These are phyloP conservation scores for Micromys minutus DNA, from an alignment of 2,113 vertebrate species.

Conservation along the genomic window DNA sequence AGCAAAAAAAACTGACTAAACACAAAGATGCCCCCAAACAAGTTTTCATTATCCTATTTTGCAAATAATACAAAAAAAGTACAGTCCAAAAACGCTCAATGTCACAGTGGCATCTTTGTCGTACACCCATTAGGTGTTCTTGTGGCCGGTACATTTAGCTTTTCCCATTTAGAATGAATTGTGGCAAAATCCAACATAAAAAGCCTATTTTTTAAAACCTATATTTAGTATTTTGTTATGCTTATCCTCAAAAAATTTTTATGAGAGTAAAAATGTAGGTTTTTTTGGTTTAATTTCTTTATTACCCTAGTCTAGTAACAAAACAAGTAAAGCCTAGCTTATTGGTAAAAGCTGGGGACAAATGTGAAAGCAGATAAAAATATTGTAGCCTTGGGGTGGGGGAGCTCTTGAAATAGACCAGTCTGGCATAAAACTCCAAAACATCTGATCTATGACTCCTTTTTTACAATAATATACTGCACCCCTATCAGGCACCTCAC, in stretches of 20 bases:
- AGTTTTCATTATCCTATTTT: conserved; percentile 22
- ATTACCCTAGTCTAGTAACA: background rate
- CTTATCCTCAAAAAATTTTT: background rate
- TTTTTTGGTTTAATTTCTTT: conserved; percentile 15
- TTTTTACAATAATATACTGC: background rate
- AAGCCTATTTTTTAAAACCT: background rate
- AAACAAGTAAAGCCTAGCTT: background rate
- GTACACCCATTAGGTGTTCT: background rate
- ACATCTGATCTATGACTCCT: background rate
- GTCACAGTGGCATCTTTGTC: background rate
- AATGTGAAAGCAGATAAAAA: background rate
- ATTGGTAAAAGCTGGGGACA: background rate
- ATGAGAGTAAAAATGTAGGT: background rate
- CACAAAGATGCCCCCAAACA: background rate
- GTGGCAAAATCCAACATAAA: background rate
- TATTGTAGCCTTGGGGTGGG: background rate
- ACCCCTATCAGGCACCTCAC: background rate
- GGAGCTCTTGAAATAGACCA: background rate
- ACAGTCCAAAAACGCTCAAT: background rate
- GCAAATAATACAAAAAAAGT: background rate
- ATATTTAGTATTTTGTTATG: background rate
- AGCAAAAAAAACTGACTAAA: background rate
- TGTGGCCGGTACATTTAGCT: background rate
- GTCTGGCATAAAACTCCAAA: background rate
- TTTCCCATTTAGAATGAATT: background rate